Base-by-base conservation (phyloP, 2,113 vertebrate genomes). In the Alethe castanea region DNA sequence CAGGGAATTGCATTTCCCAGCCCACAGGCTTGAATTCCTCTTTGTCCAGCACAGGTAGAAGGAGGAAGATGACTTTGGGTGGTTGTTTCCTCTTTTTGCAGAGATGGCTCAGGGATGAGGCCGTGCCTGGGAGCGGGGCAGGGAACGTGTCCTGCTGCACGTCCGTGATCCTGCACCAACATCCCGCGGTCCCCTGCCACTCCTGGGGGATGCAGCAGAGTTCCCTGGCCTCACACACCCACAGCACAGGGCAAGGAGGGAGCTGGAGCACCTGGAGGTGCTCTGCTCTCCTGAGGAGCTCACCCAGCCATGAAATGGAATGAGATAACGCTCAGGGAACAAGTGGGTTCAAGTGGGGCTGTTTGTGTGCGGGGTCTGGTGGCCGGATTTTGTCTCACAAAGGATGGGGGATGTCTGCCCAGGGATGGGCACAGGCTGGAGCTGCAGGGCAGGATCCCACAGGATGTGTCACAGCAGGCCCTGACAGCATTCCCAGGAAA, bases 1-100 rank as follows among this genome's bases (percentile, higher is more conserved):
- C 88, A 70, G 76, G 80, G 76, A 95, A 70, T 69, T 83, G 88
- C 90, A 38, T 40, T 71, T 93, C 61, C 45, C 83, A 71, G 87
- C 65, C 77, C 70, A 11, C 60, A 45, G 19, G 2, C 8, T 73
- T 86, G 40, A 96, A 95, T 94, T 59, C 92, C 44, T 81, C 73
- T 81, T 92, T 92, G 85, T 86, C 50, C 81, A 23, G 8, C 4
- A 38, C 94, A 93, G 90, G 90, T 69, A 90, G 62, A 19, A 91
- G 70, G 64, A 90, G 64, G 69, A 92, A 45, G 69, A 35, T 2
- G 53, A 10, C 48, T 56, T 57, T 38, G 2, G 0, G 62, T 25
- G 50, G 47, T 8, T 16, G 28, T 47, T 90, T 45, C 25, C 48
- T 85, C 40, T 57, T 23, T 0, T 19, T 56, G 8, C 48, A 17